These are phyloP conservation scores for Chinchilla lanigera DNA, from an alignment of 2,113 vertebrate species.

Conservation along the genomic window DNA sequence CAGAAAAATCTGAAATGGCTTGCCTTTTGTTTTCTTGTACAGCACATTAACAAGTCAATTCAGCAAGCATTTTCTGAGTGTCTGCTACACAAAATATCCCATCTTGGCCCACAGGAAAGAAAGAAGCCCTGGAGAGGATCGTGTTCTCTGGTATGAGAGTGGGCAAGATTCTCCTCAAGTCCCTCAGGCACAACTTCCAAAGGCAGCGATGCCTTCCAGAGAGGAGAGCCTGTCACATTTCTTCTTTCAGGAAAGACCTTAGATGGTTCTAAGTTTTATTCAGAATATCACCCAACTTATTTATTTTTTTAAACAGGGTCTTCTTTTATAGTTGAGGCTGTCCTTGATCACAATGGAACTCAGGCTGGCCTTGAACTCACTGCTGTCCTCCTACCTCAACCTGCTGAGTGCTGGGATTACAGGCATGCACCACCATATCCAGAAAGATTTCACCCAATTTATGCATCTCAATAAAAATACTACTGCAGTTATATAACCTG, in stretches of 20 bases:
- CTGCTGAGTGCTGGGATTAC: not conserved
- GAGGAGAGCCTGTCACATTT: not conserved
- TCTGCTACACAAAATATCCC: not conserved
- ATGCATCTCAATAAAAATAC: not conserved
- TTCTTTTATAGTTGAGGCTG: not conserved
- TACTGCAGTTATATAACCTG: not conserved
- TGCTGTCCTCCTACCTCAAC: not conserved
- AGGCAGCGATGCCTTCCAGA: not conserved
- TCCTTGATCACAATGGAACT: not conserved
- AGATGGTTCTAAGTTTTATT: not conserved
- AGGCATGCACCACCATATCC: not conserved
- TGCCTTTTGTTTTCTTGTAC: conserved; percentile 52
- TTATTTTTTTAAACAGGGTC: not conserved
- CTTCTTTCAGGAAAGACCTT: not conserved
- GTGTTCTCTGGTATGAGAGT: not conserved
- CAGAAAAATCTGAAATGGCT: conserved; percentile 38
- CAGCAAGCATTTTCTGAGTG: conserved; percentile 56
- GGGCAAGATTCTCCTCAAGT: not conserved
- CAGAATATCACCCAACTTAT: not conserved
- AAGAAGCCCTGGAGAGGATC: not conserved
- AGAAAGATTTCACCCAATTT: not conserved
- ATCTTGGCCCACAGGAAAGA: not conserved
- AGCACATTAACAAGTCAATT: conserved; percentile 64
- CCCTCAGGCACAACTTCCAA: not conserved
- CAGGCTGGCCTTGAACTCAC: not conserved